Percentiles rank a stretch among this genome's conserved stretches.
Evolutionary conservation across 2,113 vertebrate species (phyloP).

Genomic region (Taxidea taxus): DNA sequence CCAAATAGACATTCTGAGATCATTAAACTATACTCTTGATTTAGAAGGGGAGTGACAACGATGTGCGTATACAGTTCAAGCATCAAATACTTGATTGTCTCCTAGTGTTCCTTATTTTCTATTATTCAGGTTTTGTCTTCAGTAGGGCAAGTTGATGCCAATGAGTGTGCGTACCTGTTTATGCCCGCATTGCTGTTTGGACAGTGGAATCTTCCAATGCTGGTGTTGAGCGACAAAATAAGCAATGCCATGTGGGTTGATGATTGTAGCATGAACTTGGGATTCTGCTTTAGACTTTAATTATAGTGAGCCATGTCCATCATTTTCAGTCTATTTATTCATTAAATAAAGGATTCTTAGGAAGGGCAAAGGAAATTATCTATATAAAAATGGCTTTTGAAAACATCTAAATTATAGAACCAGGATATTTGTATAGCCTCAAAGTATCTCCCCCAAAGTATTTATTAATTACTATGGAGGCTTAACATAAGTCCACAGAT

Average conservation of each 20-base stretch:
- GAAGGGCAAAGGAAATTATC: not conserved
- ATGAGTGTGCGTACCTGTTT: not conserved
- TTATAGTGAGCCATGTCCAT: not conserved
- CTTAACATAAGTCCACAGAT: not conserved
- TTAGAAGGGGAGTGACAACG: not conserved
- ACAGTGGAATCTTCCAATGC: not conserved
- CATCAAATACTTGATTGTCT: not conserved
- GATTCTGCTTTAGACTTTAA: not conserved
- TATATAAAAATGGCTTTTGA: not conserved
- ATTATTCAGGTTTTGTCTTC: not conserved
- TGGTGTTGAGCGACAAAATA: not conserved
- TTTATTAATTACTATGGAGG: not conserved
- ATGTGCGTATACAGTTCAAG: not conserved
- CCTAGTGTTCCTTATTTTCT: not conserved
- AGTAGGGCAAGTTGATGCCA: not conserved
- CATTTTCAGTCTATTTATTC: not conserved
- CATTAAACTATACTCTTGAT: not conserved
- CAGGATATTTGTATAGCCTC: not conserved
- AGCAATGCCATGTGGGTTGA: not conserved
- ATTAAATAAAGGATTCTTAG: not conserved
- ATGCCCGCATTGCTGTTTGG: not conserved
- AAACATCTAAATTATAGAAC: not conserved
- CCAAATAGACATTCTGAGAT: not conserved
- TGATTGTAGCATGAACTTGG: not conserved
- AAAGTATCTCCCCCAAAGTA: not conserved